Evolutionary conservation across 2,888 invertebrate genomes (phyloP).

Genomic region (Masnerella sp.): DNA sequence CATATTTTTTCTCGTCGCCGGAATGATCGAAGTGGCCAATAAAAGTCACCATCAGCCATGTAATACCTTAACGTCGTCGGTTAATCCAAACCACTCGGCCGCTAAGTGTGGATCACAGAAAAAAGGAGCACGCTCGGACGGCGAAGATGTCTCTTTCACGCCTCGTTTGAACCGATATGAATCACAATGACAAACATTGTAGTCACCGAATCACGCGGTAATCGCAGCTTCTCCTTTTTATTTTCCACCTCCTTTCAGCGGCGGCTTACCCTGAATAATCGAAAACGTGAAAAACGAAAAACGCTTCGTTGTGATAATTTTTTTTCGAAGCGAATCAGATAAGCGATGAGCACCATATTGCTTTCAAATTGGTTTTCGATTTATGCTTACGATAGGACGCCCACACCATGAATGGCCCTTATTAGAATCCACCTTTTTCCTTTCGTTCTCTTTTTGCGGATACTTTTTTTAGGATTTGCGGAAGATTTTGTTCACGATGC

Average conservation of each 20-base stretch:
- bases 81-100: conserved; percentile 31
- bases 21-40: conserved; percentile 47
- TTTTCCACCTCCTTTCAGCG: conserved; percentile 19
- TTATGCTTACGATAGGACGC: conserved; percentile 70
- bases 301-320: conserved; percentile 64
- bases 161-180: conserved; percentile 19
- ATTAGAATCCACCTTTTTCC: conserved; percentile 56
- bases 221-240: conserved; percentile 36
- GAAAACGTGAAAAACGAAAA: conserved; percentile 62
- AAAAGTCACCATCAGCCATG: conserved; percentile 45
- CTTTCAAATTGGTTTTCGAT: conserved; percentile 77
- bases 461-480: background rate
- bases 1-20: conserved; percentile 34
- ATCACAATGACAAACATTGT: conserved; percentile 34
- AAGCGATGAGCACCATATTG: conserved; percentile 74
- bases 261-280: conserved; percentile 23
- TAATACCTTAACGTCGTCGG: conserved; percentile 40
- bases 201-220: conserved; percentile 20
- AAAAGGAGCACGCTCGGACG: conserved; percentile 24
- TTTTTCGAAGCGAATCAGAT: conserved; percentile 67
- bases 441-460: background rate
- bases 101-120: conserved; percentile 26
- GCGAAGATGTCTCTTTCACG: conserved; percentile 42
- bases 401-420: conserved; percentile 46
- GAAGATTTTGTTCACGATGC: conserved; percentile 9